A percentile compares a stretch with the other conserved stretches of the same genome.
Evolutionary conservation across 2,888 invertebrate species (phyloP).

Genomic region (Tinea trinotella): DNA sequence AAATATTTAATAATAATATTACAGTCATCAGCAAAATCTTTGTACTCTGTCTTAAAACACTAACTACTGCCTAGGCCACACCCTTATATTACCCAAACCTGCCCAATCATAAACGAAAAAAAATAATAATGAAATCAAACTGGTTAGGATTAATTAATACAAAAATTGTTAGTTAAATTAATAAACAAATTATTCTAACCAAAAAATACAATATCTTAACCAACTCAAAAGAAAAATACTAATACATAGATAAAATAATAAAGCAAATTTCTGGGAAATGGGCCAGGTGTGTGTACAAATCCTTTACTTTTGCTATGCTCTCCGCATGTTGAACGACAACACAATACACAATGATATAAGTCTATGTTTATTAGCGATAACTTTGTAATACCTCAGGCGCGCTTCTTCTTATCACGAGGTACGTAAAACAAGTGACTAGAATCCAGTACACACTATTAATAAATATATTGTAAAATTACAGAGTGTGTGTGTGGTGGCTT

Average conservation of each 20-base stretch:
- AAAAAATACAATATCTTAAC: constrained; percentile 38
- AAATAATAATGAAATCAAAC: constrained; percentile 32
- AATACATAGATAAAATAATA: constrained; percentile 26
- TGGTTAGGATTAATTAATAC: constrained; percentile 46
- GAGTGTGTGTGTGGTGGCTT: constrained; percentile 10
- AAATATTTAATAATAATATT: constrained; percentile 49
- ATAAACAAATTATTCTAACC: constrained; percentile 58
- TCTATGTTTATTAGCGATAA: constrained; percentile 18
- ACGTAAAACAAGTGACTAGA: constrained; percentile 63
- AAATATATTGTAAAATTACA: constrained; percentile 34
- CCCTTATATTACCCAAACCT: constrained; percentile 72
- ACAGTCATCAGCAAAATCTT: constrained; percentile 57
- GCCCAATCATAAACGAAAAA: constrained; percentile 60
- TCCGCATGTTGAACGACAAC: constrained; percentile 36
- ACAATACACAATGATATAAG: constrained; percentile 49
- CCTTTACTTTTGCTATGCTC: constrained; percentile 17
- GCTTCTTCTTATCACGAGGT: constrained; percentile 39
- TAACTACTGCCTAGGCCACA: constrained; percentile 73
- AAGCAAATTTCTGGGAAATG: constrained; percentile 36
- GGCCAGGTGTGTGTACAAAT: constrained; percentile 31
- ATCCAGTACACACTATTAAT: constrained; percentile 59
- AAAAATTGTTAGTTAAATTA: constrained; percentile 47
- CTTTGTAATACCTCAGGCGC: constrained; percentile 28
- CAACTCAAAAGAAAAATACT: constrained; percentile 37
- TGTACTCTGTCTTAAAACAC: constrained; percentile 70